phyloP scores from a whole-genome alignment of 2,797 vertebrate species.

The Enteromius afrohamiltoni region DNA sequence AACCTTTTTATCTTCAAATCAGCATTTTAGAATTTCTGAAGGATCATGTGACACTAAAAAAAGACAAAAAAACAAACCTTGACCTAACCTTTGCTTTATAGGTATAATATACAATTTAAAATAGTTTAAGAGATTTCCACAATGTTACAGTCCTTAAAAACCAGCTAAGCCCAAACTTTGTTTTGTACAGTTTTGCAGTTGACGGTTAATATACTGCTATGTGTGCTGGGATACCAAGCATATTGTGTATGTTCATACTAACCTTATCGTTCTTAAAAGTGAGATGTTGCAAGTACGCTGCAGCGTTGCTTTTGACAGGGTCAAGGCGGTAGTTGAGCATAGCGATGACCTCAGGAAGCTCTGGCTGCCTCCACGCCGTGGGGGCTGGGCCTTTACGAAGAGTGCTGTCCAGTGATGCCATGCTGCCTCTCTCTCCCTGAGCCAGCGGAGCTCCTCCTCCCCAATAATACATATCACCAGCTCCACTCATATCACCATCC shows the following conservation, averaged over 20 bases:
- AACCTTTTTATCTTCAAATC: neutral
- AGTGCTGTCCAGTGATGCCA: conserved; percentile 95
- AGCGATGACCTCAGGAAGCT: conserved; percentile 93
- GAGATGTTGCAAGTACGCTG: conserved; percentile 94
- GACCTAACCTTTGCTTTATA: neutral
- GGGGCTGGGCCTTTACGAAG: conserved; percentile 83
- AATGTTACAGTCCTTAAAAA: neutral
- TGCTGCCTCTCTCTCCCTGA: conserved; percentile 90
- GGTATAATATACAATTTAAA: neutral
- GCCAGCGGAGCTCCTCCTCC: conserved; percentile 83
- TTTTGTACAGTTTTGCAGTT: neutral
- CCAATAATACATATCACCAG: conserved; percentile 88
- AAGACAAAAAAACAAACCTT: too few species aligned
- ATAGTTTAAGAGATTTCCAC: neutral
- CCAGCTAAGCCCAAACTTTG: neutral
- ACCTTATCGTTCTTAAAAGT: conserved; percentile 97
- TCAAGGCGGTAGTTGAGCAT: conserved; percentile 96
- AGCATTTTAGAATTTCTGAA: neutral
- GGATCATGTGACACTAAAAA: neutral
- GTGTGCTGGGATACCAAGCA: too few species aligned
- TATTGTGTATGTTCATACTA: neutral
- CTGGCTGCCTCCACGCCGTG: conserved; percentile 88
- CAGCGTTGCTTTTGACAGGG: conserved; percentile 92
- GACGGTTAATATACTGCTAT: neutral
- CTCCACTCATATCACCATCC: conserved; percentile 83